Conservation (phyloP, 2,113 vertebrate genomes). For the Rhinolophus ferrumequinum region DNA sequence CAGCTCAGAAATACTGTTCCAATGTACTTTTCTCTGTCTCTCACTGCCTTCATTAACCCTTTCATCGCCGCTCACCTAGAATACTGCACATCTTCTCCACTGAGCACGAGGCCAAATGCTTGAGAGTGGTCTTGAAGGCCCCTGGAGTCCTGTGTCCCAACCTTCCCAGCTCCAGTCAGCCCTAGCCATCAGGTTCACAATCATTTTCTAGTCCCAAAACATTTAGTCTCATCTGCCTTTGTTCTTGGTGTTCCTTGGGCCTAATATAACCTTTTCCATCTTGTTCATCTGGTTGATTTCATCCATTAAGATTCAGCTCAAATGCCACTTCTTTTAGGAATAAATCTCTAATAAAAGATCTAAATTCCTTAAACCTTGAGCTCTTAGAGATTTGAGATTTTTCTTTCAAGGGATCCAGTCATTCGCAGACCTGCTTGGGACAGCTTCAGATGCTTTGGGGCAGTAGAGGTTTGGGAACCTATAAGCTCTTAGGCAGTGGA, state of each 20-base stretch:
- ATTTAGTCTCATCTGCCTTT: not conserved
- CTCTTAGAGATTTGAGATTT: constrained; percentile 11
- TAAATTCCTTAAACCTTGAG: constrained; percentile 23
- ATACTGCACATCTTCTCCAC: not conserved
- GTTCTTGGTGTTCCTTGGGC: not conserved
- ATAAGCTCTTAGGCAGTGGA: not conserved
- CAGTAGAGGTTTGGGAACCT: not conserved
- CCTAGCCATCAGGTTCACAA: not conserved
- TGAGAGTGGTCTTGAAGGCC: not conserved
- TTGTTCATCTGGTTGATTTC: not conserved
- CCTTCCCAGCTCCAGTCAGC: not conserved
- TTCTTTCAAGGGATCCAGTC: not conserved
- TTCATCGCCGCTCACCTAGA: not conserved
- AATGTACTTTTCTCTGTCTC: not conserved
- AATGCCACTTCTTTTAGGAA: not conserved
- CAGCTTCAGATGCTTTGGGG: not conserved
- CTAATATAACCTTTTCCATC: not conserved
- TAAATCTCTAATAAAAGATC: not conserved
- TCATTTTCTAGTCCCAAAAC: not conserved
- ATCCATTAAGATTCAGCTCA: not conserved
- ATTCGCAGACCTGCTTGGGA: not conserved
- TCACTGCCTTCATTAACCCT: not conserved
- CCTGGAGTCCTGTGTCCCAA: not conserved
- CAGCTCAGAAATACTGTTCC: not conserved
- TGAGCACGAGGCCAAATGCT: not conserved